These are phyloP conservation scores for Nephrotoma appendiculata DNA, from an alignment of 2,888 invertebrate species.

Conservation along the genomic window DNA sequence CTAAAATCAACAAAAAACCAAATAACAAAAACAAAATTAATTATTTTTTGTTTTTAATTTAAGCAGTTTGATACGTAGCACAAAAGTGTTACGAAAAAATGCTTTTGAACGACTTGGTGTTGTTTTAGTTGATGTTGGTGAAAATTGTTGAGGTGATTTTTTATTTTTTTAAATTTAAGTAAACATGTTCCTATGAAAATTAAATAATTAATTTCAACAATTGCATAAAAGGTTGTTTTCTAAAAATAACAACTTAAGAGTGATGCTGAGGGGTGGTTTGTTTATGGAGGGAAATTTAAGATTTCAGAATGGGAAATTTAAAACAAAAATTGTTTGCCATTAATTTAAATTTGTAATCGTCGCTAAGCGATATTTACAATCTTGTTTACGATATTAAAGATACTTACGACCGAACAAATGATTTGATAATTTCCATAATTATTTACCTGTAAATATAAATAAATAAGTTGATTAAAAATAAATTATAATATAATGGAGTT, in stretches of 20 bases:
- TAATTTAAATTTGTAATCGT: too few relatives aligned
- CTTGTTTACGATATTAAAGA: too few relatives aligned
- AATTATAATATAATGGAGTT: too few relatives aligned
- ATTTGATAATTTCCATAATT: too few relatives aligned
- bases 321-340: too few relatives aligned
- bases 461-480: too few relatives aligned
- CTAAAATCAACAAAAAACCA: neutral
- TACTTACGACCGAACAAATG: too few relatives aligned
- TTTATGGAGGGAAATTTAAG: neutral
- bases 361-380: too few relatives aligned
- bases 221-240: neutral
- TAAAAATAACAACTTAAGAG: neutral
- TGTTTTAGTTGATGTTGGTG: neutral
- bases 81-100: neutral
- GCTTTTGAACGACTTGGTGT: neutral
- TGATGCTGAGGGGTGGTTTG: neutral
- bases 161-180: neutral
- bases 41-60: neutral
- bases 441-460: too few relatives aligned
- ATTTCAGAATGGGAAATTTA: too few relatives aligned
- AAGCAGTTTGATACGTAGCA: neutral
- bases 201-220: neutral
- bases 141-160: neutral
- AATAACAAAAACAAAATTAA: neutral
- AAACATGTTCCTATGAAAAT: neutral